Evolutionary conservation across 2,888 invertebrate species (phyloP).

Genomic region (Dicranocentrus wangi): DNA sequence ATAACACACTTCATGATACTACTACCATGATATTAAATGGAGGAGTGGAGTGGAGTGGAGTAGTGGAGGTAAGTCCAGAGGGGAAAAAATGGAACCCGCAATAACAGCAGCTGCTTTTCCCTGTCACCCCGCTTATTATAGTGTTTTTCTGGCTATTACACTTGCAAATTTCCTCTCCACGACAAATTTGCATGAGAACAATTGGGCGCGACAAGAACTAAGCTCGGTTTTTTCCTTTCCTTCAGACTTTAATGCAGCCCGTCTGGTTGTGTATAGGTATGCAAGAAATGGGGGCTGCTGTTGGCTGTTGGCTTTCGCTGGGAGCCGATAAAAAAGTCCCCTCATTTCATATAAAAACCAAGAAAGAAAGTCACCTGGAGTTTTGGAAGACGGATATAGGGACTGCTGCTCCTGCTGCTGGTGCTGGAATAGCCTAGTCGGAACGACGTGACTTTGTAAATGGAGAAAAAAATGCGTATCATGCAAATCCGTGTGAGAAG

Average conservation of each 20-base stretch:
- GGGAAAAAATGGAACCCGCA: too few relatives aligned
- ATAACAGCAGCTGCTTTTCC: slow-evolving; percentile 30
- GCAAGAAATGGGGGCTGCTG: too few relatives aligned
- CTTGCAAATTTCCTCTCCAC: slow-evolving; percentile 45
- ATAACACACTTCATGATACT: background rate
- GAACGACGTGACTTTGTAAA: too few relatives aligned
- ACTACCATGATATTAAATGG: too few relatives aligned
- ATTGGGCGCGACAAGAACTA: background rate
- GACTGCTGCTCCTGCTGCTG: too few relatives aligned
- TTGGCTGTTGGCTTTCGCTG: slow-evolving; percentile 8
- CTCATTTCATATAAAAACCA: background rate
- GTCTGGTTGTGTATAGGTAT: too few relatives aligned
- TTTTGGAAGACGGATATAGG: background rate
- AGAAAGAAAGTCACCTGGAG: slow-evolving; percentile 50
- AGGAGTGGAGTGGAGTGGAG: too few relatives aligned
- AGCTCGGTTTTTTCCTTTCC: too few relatives aligned
- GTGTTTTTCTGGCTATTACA: slow-evolving; percentile 39
- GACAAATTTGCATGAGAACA: slow-evolving; percentile 47
- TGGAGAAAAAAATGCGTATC: too few relatives aligned
- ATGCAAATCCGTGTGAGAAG: slow-evolving; percentile 35
- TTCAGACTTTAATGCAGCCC: too few relatives aligned
- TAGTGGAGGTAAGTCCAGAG: background rate
- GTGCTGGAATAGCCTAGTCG: too few relatives aligned
- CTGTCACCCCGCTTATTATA: slow-evolving; percentile 30
- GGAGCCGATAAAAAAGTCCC: slow-evolving; percentile 26